Percentiles rank a stretch among this genome's conserved stretches.
These are phyloP conservation scores for Aphidius gifuensis DNA, from an alignment of 1,140 invertebrate species.

Conservation along the genomic window DNA sequence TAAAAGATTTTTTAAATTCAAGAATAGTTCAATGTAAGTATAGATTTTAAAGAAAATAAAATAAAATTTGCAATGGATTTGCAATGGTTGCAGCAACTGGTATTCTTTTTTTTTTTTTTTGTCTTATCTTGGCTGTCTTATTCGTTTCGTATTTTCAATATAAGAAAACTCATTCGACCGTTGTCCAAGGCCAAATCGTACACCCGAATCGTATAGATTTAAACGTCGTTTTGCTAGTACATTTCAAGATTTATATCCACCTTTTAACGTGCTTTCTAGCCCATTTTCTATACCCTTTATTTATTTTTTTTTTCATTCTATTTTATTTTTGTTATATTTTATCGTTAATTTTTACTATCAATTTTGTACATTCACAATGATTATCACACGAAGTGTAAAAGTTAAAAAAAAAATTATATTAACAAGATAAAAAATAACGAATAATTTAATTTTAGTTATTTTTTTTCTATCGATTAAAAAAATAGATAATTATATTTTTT, in stretches of 20 bases:
- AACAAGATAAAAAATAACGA: too few species aligned
- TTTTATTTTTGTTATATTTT: neutral
- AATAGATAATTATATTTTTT: too few species aligned
- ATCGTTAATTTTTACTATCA: neutral
- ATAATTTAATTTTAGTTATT: too few species aligned
- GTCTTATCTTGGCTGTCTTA: conserved; percentile 19
- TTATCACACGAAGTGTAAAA: too few species aligned
- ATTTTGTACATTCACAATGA: too few species aligned
- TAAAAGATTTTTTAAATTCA: too few species aligned
- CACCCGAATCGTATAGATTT: conserved; percentile 21
- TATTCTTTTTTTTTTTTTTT: neutral
- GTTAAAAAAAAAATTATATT: too few species aligned
- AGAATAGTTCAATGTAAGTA: too few species aligned
- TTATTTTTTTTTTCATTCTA: conserved; percentile 2
- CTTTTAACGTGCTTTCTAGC: conserved; percentile 17
- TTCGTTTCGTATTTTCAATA: conserved; percentile 17
- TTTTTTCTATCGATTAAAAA: too few species aligned
- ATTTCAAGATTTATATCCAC: conserved; percentile 19
- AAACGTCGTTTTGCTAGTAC: conserved; percentile 17
- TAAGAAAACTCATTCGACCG: conserved; percentile 11
- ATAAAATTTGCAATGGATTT: neutral
- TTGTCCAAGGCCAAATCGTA: conserved; percentile 12
- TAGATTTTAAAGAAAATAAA: too few species aligned
- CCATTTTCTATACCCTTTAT: neutral
- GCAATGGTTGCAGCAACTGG: neutral